Evolutionary conservation across 2,888 invertebrate species (phyloP).

Genomic region (Bibio marci): DNA sequence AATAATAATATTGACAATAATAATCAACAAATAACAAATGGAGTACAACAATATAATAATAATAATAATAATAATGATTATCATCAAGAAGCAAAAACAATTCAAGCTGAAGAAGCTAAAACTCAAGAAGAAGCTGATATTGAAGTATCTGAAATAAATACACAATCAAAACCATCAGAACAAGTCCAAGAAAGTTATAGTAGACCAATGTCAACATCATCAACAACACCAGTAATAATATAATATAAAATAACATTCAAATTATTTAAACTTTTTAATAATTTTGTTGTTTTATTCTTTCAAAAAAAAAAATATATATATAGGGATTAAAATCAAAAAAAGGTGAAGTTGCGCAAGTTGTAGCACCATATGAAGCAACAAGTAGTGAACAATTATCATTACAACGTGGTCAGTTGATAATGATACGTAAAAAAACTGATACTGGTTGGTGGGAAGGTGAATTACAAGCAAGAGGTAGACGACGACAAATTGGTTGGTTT

Average conservation of each 20-base stretch:
- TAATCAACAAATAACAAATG: background rate
- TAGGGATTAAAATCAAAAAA: conserved; percentile 51
- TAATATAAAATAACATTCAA: too few species aligned
- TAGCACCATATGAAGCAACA: conserved; percentile 82
- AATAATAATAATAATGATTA: too few species aligned
- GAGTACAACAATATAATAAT: too few species aligned
- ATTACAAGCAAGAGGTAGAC: conserved; percentile 77
- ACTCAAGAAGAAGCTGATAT: conserved; percentile 27
- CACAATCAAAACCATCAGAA: conserved; percentile 22
- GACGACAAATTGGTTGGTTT: conserved; percentile 94
- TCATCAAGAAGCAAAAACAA: background rate
- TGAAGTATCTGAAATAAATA: conserved; percentile 31
- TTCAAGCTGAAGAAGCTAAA: conserved; percentile 5
- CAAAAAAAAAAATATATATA: conserved; percentile 5
- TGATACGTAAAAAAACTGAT: conserved; percentile 91
- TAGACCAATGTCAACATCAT: conserved; percentile 31
- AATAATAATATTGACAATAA: too few species aligned
- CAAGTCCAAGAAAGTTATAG: conserved; percentile 25
- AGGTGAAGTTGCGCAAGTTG: conserved; percentile 85
- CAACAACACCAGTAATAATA: conserved; percentile 30
- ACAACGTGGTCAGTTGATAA: conserved; percentile 78
- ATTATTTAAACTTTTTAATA: background rate
- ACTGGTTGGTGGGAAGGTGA: conserved; percentile 99
- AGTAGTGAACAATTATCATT: conserved; percentile 84
- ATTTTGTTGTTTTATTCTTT: background rate